A percentile compares a stretch with the other conserved stretches of the same genome.
Conservation (phyloP, 1,140 invertebrate species). For the Drosophila navojoa region DNA sequence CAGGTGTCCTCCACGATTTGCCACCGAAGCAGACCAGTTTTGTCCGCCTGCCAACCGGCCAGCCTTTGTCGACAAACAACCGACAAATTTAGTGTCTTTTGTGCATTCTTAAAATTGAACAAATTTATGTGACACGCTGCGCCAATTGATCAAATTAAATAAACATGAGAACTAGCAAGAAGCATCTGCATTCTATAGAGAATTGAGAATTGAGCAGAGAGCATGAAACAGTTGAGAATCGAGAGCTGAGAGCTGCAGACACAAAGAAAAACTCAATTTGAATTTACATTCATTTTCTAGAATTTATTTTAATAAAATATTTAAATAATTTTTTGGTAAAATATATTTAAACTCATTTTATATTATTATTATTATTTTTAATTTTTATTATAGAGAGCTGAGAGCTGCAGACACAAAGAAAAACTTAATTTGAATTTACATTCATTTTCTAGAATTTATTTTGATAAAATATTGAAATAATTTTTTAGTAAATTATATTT, state of each 20-base stretch:
- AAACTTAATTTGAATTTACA: conserved; percentile 29
- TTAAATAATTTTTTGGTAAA: neutral
- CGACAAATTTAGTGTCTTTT: conserved; percentile 71
- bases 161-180: conserved; percentile 68
- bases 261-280: conserved; percentile 23
- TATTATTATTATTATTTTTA: too few relatives aligned
- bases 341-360: too few relatives aligned
- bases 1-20: too few relatives aligned
- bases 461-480: neutral
- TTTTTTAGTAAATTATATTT: too few relatives aligned
- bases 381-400: too few relatives aligned
- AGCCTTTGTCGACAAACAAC: conserved; percentile 52
- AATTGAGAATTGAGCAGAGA: conserved; percentile 4
- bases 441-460: neutral
- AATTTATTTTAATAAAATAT: neutral
- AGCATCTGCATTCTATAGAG: conserved; percentile 22
- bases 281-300: conserved; percentile 16
- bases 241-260: neutral
- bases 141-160: conserved; percentile 83
- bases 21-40: too few relatives aligned
- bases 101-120: conserved; percentile 71
- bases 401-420: neutral
- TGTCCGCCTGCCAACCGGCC: conserved; percentile 7
- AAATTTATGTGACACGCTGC: conserved; percentile 81
- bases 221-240: neutral